Conservation (phyloP, 2,113 vertebrate genomes). For the Peromyscus leucopus region DNA sequence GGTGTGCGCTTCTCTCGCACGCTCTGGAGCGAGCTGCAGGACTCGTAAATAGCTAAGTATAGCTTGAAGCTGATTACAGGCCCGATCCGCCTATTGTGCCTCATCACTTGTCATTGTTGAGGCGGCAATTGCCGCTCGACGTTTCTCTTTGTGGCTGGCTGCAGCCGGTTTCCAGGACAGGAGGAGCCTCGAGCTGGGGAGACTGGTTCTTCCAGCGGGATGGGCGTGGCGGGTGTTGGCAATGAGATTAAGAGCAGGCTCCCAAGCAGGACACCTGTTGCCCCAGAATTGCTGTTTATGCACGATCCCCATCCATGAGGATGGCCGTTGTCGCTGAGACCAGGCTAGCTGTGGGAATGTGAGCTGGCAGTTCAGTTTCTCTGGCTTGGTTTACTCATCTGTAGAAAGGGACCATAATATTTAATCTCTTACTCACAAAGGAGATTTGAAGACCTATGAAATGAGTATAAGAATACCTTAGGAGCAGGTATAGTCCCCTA, state of each 20-base stretch:
- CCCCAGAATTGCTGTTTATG: rapidly evolving
- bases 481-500: too few species aligned
- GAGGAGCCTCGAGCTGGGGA: slow-evolving; percentile 53
- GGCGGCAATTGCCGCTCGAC: slow-evolving; percentile 67
- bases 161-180: slow-evolving; percentile 73
- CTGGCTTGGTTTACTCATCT: slow-evolving; percentile 11
- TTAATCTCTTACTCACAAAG: background rate
- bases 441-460: background rate
- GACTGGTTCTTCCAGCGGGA: background rate
- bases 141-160: slow-evolving; percentile 55
- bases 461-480: background rate
- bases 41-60: slow-evolving; percentile 75
- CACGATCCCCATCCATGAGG: background rate
- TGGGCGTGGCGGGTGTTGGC: background rate
- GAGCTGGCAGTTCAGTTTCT: background rate
- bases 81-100: slow-evolving; percentile 74
- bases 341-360: background rate
- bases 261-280: background rate
- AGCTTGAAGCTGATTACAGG: slow-evolving; percentile 78
- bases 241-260: background rate
- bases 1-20: slow-evolving; percentile 42
- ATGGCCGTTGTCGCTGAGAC: background rate
- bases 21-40: slow-evolving; percentile 42
- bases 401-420: background rate
- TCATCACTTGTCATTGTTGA: slow-evolving; percentile 82